Evolutionary conservation across 2,797 vertebrate genomes (phyloP).

Genomic region (Euphonia xanthogaster): DNA sequence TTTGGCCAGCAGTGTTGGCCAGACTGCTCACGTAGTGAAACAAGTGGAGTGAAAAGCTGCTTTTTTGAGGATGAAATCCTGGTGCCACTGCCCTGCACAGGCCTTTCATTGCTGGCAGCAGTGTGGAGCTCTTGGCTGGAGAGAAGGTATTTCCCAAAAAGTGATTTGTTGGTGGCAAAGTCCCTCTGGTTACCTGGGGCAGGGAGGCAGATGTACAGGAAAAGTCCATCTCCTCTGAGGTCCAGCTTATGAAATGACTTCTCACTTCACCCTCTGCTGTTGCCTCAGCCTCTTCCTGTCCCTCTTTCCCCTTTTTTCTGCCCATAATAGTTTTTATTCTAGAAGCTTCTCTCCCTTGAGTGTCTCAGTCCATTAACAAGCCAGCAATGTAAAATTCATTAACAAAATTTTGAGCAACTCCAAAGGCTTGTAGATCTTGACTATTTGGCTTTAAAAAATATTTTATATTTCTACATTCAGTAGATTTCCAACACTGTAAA

Average conservation of each 20-base stretch:
- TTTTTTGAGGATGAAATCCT: not conserved
- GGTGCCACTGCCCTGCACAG: not conserved
- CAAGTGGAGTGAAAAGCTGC: not conserved
- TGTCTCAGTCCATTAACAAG: not conserved
- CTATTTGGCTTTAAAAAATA: not conserved
- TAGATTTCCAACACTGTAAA: not conserved
- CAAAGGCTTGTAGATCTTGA: not conserved
- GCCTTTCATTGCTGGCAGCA: not conserved
- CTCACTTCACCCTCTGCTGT: not conserved
- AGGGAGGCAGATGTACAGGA: not conserved
- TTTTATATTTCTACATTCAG: not conserved
- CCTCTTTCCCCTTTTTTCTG: not conserved
- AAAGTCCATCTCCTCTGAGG: not conserved
- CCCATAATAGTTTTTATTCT: not conserved
- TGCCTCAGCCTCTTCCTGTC: not conserved
- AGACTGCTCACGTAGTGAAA: not conserved
- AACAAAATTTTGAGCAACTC: not conserved
- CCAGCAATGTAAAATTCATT: not conserved
- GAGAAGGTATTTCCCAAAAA: not conserved
- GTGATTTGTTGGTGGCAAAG: not conserved
- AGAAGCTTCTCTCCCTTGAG: not conserved
- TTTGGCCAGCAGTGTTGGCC: not conserved
- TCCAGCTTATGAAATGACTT: not conserved
- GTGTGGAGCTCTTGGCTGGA: not conserved
- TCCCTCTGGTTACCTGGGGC: not conserved